phyloP scores from a whole-genome alignment of 2,888 invertebrate species.

The Xestobium rufovillosum region DNA sequence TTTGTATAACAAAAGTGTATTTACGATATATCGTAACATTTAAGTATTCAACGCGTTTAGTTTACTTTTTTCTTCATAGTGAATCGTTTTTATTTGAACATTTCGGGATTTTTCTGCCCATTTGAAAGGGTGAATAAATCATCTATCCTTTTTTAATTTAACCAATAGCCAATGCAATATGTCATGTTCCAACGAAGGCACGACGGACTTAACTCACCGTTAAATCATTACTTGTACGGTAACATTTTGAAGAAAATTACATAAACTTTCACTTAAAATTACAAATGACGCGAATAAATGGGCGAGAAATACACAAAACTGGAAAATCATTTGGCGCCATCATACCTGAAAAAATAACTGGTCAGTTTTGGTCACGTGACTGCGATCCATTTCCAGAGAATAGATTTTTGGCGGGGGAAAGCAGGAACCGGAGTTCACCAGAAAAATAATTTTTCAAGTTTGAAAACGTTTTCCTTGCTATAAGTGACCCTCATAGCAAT shows the following conservation, averaged over 20 bases:
- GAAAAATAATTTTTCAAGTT: no score
- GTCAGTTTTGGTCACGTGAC: constrained; percentile 46
- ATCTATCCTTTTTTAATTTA: constrained; percentile 41
- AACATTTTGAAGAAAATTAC: constrained; percentile 14
- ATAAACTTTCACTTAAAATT: constrained; percentile 21
- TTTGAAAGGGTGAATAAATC: constrained; percentile 5
- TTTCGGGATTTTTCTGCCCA: constrained; percentile 5
- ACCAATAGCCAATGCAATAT: no score
- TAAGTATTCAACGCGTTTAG: no score
- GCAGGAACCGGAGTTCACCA: no score
- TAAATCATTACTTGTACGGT: constrained; percentile 46
- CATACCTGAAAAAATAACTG: constrained; percentile 49
- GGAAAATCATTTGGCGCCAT: constrained; percentile 51
- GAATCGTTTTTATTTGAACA: no score
- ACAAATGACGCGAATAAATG: constrained; percentile 26
- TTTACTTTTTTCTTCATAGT: no score
- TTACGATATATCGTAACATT: no score
- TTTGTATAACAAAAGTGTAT: neutral
- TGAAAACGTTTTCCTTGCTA: no score
- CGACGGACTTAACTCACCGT: no score
- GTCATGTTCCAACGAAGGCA: no score
- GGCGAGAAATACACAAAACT: constrained; percentile 39
- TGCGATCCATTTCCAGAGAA: constrained; percentile 35
- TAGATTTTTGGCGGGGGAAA: constrained; percentile 33
- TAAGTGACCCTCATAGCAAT: no score